Evolutionary conservation across 2,888 invertebrate species (phyloP).

Genomic region (Drosophila nr. medialis): DNA sequence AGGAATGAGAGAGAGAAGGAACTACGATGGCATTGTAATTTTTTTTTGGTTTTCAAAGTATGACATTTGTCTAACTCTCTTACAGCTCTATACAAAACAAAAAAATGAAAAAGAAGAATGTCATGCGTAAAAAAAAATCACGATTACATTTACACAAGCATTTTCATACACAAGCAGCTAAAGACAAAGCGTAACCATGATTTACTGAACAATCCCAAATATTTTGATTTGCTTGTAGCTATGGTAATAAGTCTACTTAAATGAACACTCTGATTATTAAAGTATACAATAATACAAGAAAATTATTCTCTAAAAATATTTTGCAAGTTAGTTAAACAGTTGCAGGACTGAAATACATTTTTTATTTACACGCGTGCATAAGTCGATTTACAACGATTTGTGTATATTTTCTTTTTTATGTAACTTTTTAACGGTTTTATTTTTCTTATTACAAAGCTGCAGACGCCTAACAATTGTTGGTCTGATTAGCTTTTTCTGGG

Average conservation of each 20-base stretch:
- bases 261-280: too few relatives aligned
- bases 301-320: not conserved
- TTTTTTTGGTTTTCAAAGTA: constrained; percentile 40
- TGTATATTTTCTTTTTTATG: not conserved
- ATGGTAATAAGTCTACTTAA: not conserved
- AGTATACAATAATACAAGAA: not conserved
- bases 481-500: not conserved
- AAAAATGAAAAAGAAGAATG: not conserved
- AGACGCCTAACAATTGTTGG: not conserved
- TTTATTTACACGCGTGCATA: not conserved
- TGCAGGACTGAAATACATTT: not conserved
- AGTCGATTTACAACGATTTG: not conserved
- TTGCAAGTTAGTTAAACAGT: not conserved
- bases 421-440: not conserved
- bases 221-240: not conserved
- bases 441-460: not conserved
- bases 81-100: constrained; percentile 10
- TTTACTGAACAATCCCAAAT: not conserved
- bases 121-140: constrained; percentile 2
- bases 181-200: not conserved
- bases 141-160: constrained; percentile 1
- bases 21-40: constrained; percentile 32
- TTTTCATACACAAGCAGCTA: not conserved
- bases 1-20: not conserved
- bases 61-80: constrained; percentile 53